These are phyloP conservation scores for Laothoe populi DNA, from an alignment of 2,888 invertebrate genomes.

Conservation along the genomic window DNA sequence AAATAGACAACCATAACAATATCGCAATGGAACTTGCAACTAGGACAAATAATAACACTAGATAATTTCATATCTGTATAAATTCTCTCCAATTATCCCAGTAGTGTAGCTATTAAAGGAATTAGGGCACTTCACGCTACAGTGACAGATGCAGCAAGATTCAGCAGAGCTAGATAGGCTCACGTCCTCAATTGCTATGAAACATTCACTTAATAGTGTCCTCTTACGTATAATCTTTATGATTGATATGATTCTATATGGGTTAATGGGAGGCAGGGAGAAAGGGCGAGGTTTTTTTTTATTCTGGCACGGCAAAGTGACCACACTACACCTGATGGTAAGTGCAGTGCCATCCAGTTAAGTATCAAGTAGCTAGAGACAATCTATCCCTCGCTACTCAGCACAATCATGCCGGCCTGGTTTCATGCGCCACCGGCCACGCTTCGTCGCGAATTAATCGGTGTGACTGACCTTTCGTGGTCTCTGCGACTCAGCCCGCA, in stretches of 20 bases:
- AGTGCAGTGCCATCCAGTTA: no score
- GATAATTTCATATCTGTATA: no score
- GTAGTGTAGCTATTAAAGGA: neutral
- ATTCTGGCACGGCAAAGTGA: no score
- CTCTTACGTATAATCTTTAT: slow-evolving; percentile 34
- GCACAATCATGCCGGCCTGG: no score
- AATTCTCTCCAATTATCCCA: neutral
- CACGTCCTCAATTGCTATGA: neutral
- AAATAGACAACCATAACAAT: no score
- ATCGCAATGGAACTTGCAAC: no score
- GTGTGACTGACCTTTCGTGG: slow-evolving; percentile 60
- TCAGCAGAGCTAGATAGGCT: neutral
- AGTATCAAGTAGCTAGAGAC: no score
- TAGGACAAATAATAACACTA: neutral
- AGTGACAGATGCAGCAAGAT: neutral
- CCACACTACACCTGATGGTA: no score
- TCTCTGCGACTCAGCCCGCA: slow-evolving; percentile 44
- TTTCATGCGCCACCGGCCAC: slow-evolving; percentile 44
- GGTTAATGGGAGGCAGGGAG: slow-evolving; percentile 34
- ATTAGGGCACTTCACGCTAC: neutral
- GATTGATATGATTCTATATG: no score
- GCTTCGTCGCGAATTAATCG: slow-evolving; percentile 46
- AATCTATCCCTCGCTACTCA: no score
- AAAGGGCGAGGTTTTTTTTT: no score
- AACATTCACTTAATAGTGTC: slow-evolving; percentile 11